Evolutionary conservation across 2,797 vertebrate species (phyloP).

Genomic region (Lophius americanus): DNA sequence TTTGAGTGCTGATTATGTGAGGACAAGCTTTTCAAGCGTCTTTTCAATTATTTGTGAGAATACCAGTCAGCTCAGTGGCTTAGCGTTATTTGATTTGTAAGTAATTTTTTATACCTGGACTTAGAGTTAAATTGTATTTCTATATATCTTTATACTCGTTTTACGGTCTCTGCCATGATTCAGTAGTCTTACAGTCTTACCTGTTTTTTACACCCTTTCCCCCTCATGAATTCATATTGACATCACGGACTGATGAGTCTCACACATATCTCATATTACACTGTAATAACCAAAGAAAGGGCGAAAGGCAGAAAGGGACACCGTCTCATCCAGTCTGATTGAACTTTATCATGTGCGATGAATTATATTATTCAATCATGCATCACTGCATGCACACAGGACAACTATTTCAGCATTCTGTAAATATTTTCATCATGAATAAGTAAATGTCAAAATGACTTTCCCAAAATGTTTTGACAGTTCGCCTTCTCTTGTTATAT

Average conservation of each 20-base stretch:
- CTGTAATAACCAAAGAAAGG: background rate
- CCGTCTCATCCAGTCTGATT: constrained; percentile 13
- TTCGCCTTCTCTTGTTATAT: constrained; percentile 42
- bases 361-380: constrained; percentile 53
- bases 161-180: too few relatives aligned
- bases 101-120: background rate
- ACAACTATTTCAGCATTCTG: constrained; percentile 41
- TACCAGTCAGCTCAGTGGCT: background rate
- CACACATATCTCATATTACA: background rate
- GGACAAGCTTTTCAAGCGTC: background rate
- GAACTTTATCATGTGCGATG: constrained; percentile 49
- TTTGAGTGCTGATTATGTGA: background rate
- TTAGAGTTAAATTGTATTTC: too few relatives aligned
- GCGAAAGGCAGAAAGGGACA: background rate
- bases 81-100: background rate
- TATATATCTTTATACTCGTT: background rate
- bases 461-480: constrained; percentile 51
- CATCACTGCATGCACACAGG: constrained; percentile 32
- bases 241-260: background rate
- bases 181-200: too few relatives aligned
- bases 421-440: constrained; percentile 26
- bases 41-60: constrained; percentile 27
- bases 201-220: background rate
- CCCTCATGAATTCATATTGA: background rate
- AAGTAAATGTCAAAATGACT: constrained; percentile 28